Evolutionary conservation across 2,113 vertebrate genomes (phyloP), one percentile per base, ranked within the genome.

Genomic region (Himantopus leucocephalus): DNA sequence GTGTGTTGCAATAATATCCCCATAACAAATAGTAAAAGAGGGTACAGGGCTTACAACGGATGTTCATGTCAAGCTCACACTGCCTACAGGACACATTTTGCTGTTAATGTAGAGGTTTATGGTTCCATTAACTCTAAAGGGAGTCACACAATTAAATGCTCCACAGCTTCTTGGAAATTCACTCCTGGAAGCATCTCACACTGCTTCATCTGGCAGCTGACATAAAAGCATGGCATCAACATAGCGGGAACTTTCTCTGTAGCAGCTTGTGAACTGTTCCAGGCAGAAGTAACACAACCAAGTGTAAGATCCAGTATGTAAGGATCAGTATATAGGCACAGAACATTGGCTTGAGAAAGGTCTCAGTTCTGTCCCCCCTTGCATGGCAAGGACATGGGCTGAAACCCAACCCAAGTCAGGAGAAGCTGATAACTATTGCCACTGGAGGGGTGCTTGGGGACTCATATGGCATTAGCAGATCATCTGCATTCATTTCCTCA

Each of bases 161-260:
- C 30, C 35, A 45, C 29, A 35, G 48, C 48, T 68, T 85, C 74
- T 68, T 73, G 48, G 60, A 64, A 85, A 75, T 59, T 84, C 52
- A 8, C 45, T 93, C 67, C 50, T 60, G 50, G 62, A 88, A 93
- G 32, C 0, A 1, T 53, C 56, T 72, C 37, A 5, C 32, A 23
- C 14, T 52, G n/a, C 26, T 86, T 79, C 56, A 24, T 55, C 45
- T 50, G 50, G 12, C 55, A 59, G 67, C 27, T 0, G 18, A 26
- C 29, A 17, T 32, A 45, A 79, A 68, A 29, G 18, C 8, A 17
- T 30, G 14, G 35, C 52, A 22, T 18, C 35, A n/a, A 53, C 27
- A 3, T 2, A 35, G 59, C 0, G 0, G 10, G 37, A 77, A 29
- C 34, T 67, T 45, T 30, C 30, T 76, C 35, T 26, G 23, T 50